Conservation (phyloP, 2,888 invertebrate species). For the Hedychridium roseum region DNA sequence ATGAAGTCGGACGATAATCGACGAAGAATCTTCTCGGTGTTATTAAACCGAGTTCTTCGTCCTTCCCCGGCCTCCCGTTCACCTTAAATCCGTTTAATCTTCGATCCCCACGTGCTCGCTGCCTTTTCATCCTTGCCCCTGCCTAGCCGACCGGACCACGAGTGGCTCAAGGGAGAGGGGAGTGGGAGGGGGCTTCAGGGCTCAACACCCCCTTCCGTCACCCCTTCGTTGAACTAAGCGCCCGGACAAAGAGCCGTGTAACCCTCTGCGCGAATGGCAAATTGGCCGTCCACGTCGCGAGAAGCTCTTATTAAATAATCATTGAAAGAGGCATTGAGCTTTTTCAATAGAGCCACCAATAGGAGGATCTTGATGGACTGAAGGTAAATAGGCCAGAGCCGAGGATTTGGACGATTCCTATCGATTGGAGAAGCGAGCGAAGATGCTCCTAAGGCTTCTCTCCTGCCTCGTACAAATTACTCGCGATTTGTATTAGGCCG, state of each 20-base stretch:
- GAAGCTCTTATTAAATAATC: conserved; percentile 2
- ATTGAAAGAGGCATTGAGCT: no score
- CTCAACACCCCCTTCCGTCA: no score
- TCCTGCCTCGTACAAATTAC: conserved; percentile 30
- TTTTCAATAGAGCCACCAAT: no score
- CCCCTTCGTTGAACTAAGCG: no score
- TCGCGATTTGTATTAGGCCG: conserved; percentile 42
- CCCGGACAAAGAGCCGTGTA: no score
- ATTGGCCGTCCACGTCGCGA: not conserved
- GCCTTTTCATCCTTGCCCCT: conserved; percentile 31
- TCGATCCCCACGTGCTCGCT: conserved; percentile 33
- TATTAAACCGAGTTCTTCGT: conserved; percentile 21
- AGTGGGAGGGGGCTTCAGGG: no score
- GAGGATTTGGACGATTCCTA: conserved; percentile 25
- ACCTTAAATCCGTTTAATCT: conserved; percentile 38
- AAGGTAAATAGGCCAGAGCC: conserved; percentile 42
- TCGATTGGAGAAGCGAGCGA: conserved; percentile 13
- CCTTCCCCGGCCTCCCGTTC: conserved; percentile 16
- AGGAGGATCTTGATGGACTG: conserved; percentile 22
- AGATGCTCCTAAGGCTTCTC: conserved; percentile 13
- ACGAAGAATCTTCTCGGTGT: conserved; percentile 15
- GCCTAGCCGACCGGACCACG: conserved; percentile 12
- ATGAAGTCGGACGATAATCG: conserved; percentile 20
- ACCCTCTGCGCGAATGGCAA: no score
- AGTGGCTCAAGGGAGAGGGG: no score